These are phyloP conservation scores for Drosophila pseudotalamancana DNA, from an alignment of 2,888 invertebrate genomes.

Conservation along the genomic window DNA sequence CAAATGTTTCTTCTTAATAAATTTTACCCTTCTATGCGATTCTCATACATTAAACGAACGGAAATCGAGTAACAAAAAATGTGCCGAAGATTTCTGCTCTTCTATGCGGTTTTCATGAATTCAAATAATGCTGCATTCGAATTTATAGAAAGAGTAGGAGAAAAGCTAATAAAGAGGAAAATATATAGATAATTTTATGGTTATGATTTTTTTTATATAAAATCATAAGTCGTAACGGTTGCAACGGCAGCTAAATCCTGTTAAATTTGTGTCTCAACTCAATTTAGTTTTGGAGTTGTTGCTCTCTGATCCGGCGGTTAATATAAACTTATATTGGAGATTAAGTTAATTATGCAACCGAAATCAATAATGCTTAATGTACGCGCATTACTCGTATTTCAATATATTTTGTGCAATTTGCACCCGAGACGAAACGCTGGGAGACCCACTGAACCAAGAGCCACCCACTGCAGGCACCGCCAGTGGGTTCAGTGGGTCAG, in stretches of 20 bases:
- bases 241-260: background rate
- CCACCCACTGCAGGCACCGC: constrained; percentile 54
- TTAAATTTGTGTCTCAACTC: background rate
- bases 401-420: constrained; percentile 66
- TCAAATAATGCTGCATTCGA: no score
- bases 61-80: no score
- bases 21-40: no score
- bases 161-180: background rate
- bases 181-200: no score
- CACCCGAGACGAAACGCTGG: constrained; percentile 56
- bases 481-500: constrained; percentile 75
- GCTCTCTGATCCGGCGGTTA: constrained; percentile 31
- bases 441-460: constrained; percentile 43
- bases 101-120: no score
- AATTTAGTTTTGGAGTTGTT: constrained; percentile 17
- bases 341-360: constrained; percentile 72
- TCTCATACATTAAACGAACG: no score
- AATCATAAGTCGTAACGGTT: background rate
- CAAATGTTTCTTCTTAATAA: no score
- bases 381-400: constrained; percentile 60
- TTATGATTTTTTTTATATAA: no score
- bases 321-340: constrained; percentile 54
- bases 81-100: no score
- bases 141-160: background rate
- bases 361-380: constrained; percentile 76